Evolutionary conservation across 2,797 vertebrate species (phyloP), one percentile per base, ranked within the genome.

Genomic region (Clarias laeviceps): DNA sequence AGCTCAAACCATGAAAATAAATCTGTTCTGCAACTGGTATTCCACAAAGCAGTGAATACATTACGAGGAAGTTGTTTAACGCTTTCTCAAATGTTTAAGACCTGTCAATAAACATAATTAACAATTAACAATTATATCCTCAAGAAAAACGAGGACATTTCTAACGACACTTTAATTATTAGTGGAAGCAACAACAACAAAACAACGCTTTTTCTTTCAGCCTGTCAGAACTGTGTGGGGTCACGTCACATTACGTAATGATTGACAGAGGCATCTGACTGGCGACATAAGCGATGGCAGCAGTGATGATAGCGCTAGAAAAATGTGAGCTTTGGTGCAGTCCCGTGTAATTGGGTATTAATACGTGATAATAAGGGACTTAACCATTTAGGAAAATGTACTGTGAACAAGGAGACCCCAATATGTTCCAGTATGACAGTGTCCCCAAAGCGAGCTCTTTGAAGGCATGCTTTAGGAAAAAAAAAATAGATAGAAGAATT

Each of bases 1-100:
- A 84, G 82, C 80, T 56, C 72, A 34, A 73, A 76, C 56, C 64
- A 24, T 6, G 15, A 59, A 27, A 64, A 68, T 87, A 81, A 84
- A 80, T 76, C 68, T 80, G 57, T 72, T 34, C 76, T 80, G 82
- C 56, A 74, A 9, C 8, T 40, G 61, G 32, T n/a, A 18, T 66
- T 81, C 77, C 20, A 81, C 59, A 62, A 83, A 82, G 24, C 61
- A 45, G 69, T 68, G 32, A 81, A 61, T 15, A 18, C 61, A 54
- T 80, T 69, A 37, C 50, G 69, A 54, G 76, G 27, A 50, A 59
- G n/a, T 14, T 50, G 62, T 8, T 34, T 59, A 57, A 57, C 54
- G 24, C 34, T n/a, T 12, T 62, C 22, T n/a, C 57, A 40, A 34
- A 77, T 61, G 77, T 18, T 40, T 62, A 40, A 62, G 11, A 56